Conservation (phyloP, 1,140 invertebrate species). For the Cylas formicarius region DNA sequence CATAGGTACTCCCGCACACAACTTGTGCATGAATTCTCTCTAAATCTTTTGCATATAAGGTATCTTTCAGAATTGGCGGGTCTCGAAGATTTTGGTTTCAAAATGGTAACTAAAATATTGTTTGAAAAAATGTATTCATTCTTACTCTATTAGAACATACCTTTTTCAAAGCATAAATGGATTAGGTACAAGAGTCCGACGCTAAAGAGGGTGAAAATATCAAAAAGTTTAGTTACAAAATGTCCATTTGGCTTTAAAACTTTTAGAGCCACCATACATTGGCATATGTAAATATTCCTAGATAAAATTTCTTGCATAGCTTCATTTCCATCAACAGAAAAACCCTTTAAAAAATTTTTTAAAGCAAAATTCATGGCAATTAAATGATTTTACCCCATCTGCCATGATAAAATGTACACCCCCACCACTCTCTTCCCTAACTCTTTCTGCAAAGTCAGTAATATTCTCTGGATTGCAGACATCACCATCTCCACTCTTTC, state of each 20-base stretch:
- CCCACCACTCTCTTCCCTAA: conserved; percentile 66
- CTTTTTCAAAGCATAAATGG: conserved; percentile 78
- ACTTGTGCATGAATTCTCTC: conserved; percentile 45
- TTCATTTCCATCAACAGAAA: conserved; percentile 91
- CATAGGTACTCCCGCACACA: conserved; percentile 64
- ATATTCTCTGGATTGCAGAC: conserved; percentile 84
- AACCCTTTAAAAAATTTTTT: conserved; percentile 51
- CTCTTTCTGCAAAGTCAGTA: conserved; percentile 62
- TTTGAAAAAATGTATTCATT: too few species aligned
- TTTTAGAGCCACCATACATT: conserved; percentile 82
- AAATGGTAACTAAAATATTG: conserved; percentile 61
- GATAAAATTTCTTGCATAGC: conserved; percentile 95
- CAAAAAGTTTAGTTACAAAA: conserved; percentile 97
- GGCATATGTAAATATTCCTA: conserved; percentile 91
- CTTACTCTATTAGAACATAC: too few species aligned
- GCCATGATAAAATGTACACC: conserved; percentile 98
- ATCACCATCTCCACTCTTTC: conserved; percentile 77
- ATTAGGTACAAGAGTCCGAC: conserved; percentile 90
- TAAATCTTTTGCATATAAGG: conserved; percentile 80
- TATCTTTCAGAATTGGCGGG: conserved; percentile 98
- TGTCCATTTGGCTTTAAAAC: conserved; percentile 76
- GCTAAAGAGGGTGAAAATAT: conserved; percentile 91
- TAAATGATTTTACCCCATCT: conserved; percentile 68
- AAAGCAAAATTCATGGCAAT: conserved; percentile 1
- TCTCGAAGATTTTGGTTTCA: conserved; percentile 94